Evolutionary conservation across 2,797 vertebrate genomes (phyloP).

Genomic region (Molossus alvarezi): DNA sequence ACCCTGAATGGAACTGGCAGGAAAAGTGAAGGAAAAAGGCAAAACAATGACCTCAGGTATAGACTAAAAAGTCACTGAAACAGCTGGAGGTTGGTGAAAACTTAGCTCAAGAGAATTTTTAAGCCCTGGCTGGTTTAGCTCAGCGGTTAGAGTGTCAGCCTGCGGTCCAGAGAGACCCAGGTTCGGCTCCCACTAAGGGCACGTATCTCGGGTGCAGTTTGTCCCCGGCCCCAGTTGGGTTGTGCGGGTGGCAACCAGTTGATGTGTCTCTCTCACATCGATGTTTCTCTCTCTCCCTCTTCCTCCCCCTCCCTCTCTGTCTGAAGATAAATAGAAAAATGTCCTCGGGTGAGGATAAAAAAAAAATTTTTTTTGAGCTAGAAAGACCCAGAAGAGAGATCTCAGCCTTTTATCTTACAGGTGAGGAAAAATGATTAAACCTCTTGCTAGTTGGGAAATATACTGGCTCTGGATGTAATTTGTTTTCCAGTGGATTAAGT

Average conservation of each 20-base stretch:
- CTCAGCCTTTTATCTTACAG: neutral
- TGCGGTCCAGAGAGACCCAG: no score
- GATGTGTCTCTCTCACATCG: no score
- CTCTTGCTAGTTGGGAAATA: neutral
- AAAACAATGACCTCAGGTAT: neutral
- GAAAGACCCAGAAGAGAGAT: neutral
- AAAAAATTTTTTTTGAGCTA: neutral
- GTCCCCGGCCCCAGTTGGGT: no score
- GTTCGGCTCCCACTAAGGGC: no score
- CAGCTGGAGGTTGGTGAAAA: neutral
- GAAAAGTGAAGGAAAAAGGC: neutral
- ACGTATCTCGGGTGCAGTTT: no score
- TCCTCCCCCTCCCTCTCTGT: no score
- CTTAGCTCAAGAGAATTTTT: neutral
- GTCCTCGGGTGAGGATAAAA: no score
- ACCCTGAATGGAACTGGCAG: neutral
- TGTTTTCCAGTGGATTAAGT: neutral
- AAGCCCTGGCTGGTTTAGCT: no score
- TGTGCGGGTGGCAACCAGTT: no score
- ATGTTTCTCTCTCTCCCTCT: no score
- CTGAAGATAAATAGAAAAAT: no score
- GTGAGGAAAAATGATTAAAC: neutral
- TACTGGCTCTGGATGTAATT: neutral
- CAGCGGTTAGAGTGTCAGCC: no score
- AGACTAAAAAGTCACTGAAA: neutral